Conservation (phyloP, 92 coral and sea anemone genomes). For the Epizoanthus stellaris region DNA sequence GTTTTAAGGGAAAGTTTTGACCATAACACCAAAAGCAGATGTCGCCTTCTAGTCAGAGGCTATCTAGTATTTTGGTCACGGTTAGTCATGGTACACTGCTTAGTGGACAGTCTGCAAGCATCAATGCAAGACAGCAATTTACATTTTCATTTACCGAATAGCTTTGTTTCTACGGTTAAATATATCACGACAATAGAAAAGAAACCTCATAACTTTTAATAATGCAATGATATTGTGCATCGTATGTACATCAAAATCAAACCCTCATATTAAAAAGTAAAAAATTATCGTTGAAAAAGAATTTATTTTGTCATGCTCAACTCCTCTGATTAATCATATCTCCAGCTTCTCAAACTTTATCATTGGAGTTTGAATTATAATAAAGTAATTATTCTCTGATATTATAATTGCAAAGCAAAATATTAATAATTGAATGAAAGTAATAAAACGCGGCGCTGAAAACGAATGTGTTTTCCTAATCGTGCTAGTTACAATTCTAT, state of each 20-base stretch:
- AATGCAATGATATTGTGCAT: conserved; percentile 2
- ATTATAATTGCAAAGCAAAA: too few relatives aligned
- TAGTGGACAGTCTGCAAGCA: background rate
- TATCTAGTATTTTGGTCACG: background rate
- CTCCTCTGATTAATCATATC: too few relatives aligned
- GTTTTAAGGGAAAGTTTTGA: background rate
- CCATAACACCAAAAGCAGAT: background rate
- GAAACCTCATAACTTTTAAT: background rate
- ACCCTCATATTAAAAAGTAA: background rate
- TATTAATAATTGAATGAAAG: too few relatives aligned
- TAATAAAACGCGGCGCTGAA: too few relatives aligned
- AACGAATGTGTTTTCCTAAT: too few relatives aligned
- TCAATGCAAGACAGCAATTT: background rate
- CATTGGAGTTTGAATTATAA: too few relatives aligned
- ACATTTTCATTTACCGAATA: conserved; percentile 41
- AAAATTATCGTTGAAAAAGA: background rate
- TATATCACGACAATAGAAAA: background rate
- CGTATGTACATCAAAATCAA: background rate
- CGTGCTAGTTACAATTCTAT: too few relatives aligned
- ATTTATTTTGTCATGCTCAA: background rate
- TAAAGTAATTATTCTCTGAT: too few relatives aligned
- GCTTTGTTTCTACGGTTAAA: conserved; percentile 7
- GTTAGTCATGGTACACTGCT: background rate
- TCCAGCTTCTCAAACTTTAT: too few relatives aligned
- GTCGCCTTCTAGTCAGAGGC: too few relatives aligned